Evolutionary conservation across 2,113 vertebrate species (phyloP).

Genomic region (Mustela lutreola): DNA sequence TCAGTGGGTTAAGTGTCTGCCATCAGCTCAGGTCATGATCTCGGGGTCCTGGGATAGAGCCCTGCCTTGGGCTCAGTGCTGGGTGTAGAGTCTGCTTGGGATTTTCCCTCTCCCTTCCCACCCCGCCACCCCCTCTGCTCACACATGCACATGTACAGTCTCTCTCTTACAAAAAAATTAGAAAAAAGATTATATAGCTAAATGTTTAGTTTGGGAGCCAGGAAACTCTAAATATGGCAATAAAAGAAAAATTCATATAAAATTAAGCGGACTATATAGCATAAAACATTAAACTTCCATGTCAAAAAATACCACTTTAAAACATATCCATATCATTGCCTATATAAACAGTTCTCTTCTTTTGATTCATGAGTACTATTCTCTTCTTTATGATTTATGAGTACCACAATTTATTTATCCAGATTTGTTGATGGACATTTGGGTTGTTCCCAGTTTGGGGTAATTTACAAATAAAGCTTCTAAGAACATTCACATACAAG

Average conservation of each 20-base stretch:
- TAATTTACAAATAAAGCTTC: not conserved
- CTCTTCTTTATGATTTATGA: not conserved
- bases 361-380: not conserved
- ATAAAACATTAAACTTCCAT: slow-evolving; percentile 17
- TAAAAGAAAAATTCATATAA: not conserved
- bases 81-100: not conserved
- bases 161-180: not conserved
- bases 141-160: too few relatives aligned
- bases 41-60: not conserved
- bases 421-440: not conserved
- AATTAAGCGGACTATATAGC: not conserved
- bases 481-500: not conserved
- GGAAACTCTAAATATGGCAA: not conserved
- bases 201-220: not conserved
- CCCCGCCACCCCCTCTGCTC: not conserved
- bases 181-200: not conserved
- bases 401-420: not conserved
- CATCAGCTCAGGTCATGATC: not conserved
- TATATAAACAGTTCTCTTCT: not conserved
- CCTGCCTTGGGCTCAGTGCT: not conserved
- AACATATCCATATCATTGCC: not conserved
- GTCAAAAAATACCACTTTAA: not conserved
- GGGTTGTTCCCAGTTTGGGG: not conserved
- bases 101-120: not conserved
- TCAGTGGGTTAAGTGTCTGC: not conserved